A percentile compares a stretch with the other conserved stretches of the same genome.
Conservation (phyloP, 2,888 invertebrate species). For the Clistopyga incitator region DNA sequence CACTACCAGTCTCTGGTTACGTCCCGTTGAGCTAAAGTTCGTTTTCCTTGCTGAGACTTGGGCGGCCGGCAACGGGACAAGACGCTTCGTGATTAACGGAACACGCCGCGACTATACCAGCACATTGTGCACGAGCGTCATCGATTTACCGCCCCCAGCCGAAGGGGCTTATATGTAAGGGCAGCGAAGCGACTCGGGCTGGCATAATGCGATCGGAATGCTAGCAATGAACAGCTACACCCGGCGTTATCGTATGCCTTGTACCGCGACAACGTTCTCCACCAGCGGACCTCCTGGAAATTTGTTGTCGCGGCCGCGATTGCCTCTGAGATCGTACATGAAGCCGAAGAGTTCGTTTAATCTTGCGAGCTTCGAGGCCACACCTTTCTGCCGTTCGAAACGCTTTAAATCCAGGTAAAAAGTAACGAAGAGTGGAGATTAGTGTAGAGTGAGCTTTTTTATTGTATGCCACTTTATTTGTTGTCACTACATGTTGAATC, state of each 20-base stretch:
- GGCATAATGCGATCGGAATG: constrained; percentile 74
- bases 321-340: constrained; percentile 67
- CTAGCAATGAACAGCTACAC: constrained; percentile 73
- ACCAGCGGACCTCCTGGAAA: constrained; percentile 59
- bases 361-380: constrained; percentile 69
- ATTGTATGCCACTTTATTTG: too few species aligned
- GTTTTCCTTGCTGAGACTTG: constrained; percentile 72
- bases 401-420: constrained; percentile 77
- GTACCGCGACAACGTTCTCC: constrained; percentile 68
- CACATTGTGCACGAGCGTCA: constrained; percentile 39
- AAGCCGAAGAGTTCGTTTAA: constrained; percentile 69
- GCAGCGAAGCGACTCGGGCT: constrained; percentile 60
- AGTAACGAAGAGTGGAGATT: not conserved
- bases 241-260: constrained; percentile 70
- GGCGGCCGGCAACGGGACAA: constrained; percentile 55
- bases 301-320: constrained; percentile 69
- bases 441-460: too few species aligned
- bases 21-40: constrained; percentile 73
- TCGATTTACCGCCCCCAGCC: constrained; percentile 60
- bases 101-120: constrained; percentile 53
- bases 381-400: constrained; percentile 71
- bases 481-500: too few species aligned
- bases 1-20: constrained; percentile 78
- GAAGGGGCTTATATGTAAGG: constrained; percentile 69
- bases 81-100: constrained; percentile 61